Evolutionary conservation across 2,888 invertebrate species (phyloP).

Genomic region (Apoda limacodes): DNA sequence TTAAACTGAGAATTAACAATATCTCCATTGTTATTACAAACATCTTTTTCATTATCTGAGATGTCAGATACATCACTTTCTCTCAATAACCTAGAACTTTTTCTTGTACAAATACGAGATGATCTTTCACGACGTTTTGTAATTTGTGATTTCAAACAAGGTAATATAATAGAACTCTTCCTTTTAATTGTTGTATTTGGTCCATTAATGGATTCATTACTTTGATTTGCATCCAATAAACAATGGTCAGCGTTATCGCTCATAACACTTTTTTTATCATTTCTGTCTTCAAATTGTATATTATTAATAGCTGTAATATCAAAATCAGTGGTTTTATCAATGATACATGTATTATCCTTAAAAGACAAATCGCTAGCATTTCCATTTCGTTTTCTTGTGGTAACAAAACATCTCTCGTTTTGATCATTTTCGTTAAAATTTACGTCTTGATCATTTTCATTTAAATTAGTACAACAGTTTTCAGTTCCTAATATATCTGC

Average conservation of each 20-base stretch:
- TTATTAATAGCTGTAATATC: too few species aligned
- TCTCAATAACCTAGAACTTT: too few species aligned
- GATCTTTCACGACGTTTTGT: constrained; percentile 7
- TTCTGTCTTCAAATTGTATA: too few species aligned
- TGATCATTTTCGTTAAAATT: constrained; percentile 17
- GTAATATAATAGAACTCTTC: constrained; percentile 21
- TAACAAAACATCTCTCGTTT: constrained; percentile 44
- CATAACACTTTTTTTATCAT: constrained; percentile 29
- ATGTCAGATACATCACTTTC: not conserved
- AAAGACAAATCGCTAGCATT: constrained; percentile 34
- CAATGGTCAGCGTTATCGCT: constrained; percentile 33
- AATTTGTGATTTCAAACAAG: too few species aligned
- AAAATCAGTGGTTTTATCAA: too few species aligned
- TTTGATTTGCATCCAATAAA: too few species aligned
- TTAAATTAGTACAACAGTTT: not conserved
- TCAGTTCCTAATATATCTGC: constrained; percentile 25
- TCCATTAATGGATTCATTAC: too few species aligned
- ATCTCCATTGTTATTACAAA: constrained; percentile 10
- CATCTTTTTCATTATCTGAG: constrained; percentile 14
- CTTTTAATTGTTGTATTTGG: constrained; percentile 38
- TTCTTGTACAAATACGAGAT: too few species aligned
- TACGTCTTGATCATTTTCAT: constrained; percentile 12
- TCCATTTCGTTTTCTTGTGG: constrained; percentile 46
- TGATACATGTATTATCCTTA: too few species aligned
- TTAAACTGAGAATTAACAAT: too few species aligned